Percentiles rank a stretch among this genome's conserved stretches.
phyloP scores from a whole-genome alignment of 2,113 vertebrate genomes.

The Lophotis ruficrista region DNA sequence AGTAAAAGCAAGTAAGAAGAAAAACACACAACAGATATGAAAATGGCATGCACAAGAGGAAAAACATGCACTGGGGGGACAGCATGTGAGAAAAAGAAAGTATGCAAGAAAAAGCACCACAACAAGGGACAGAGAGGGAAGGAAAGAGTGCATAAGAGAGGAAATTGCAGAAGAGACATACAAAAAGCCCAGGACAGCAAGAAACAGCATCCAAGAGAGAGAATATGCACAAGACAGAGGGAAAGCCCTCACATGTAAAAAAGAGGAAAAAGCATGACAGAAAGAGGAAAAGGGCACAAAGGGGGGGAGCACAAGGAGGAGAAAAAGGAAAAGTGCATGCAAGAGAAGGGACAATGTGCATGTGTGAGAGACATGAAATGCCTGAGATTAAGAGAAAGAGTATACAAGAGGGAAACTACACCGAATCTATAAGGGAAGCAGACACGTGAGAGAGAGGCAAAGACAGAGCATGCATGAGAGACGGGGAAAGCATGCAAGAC shows the following conservation, averaged over 20 bases:
- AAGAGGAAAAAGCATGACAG: neutral
- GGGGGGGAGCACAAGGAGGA: neutral
- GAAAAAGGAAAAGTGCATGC: neutral
- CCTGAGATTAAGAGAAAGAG: neutral
- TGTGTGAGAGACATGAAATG: neutral
- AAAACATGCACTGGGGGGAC: no score
- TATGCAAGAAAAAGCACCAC: neutral
- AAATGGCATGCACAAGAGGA: neutral
- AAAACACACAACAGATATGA: neutral
- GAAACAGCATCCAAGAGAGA: neutral
- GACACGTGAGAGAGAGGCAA: neutral
- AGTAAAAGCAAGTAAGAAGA: neutral
- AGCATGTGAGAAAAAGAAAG: neutral
- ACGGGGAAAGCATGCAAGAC: neutral
- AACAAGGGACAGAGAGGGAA: neutral
- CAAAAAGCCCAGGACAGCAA: neutral
- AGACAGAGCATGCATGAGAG: neutral
- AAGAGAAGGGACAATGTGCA: neutral
- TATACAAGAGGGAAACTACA: neutral
- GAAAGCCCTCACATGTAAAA: neutral
- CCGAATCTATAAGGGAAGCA: neutral
- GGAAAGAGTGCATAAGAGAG: neutral
- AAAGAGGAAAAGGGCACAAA: neutral
- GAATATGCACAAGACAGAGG: neutral
- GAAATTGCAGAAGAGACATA: fast-evolving